Evolutionary conservation across 2,113 vertebrate genomes (phyloP), one percentile per base, ranked within the genome.

Genomic region (Sphyrna mokarran): DNA sequence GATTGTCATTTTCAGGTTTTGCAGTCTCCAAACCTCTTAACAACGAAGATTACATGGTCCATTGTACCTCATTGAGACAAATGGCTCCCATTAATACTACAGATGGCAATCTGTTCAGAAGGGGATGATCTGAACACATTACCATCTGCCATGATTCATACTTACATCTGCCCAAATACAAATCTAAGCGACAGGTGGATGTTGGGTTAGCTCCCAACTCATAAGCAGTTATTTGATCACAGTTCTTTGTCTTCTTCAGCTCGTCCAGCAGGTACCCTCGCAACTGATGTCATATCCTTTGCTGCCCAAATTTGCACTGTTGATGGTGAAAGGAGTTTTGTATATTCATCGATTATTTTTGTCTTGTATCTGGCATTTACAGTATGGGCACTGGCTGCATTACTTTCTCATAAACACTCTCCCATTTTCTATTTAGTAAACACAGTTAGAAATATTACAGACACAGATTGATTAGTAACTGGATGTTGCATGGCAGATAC

Each of bases 1-100:
- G 87, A 90, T 48, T 48, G 43, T 48, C 43, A 48, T 48, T 48
- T 48, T 48, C 43, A 48, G 43, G 43, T 48, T 48, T 48, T 48
- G 43, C 43, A 48, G 23, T 16, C 54, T 90, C 87, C 63, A 63
- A 63, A 61, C 89, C 33, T 61, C 33, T 91, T n/a, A 91, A 63
- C 58, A 66, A n/a, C 61, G 58, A 91, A 37, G 61, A 91, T 91
- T 91, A 91, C 61, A 91, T 91, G 89, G 89, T 40, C 29, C 33
- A 66, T 37, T 93, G 63, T 33, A 63, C 89, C 33, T 66, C 63
- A 37, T 33, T 37, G 89, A 66, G 63, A 93, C 58, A 91, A 93
- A 66, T 20, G n/a, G 61, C 61, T 66, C 1, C 61, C 89, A 93
- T 37, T 93, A 37, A 93, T 37, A 37, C 16, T 33, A 83, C 80